Evolutionary conservation across 2,113 vertebrate genomes (phyloP).

Genomic region (Oostethus manadensis): DNA sequence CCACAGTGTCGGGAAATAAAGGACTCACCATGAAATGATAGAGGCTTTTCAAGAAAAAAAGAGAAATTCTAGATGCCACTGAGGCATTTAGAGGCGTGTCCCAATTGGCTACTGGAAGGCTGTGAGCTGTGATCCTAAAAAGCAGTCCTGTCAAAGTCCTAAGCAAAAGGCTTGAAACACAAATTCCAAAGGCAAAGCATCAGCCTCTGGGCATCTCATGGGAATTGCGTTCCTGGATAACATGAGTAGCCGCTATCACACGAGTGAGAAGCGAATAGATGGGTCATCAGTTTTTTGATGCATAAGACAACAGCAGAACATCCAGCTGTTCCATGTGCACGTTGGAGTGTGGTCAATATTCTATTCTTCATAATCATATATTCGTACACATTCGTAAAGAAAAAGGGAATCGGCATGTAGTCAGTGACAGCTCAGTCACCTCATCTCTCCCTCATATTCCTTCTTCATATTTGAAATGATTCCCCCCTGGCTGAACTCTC

Average conservation of each 20-base stretch:
- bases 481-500: conserved; percentile 29
- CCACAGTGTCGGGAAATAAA: conserved; percentile 10
- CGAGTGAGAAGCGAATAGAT: conserved; percentile 36
- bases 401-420: neutral
- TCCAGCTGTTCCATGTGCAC: neutral
- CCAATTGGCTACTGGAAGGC: conserved; percentile 13
- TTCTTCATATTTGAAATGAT: conserved; percentile 28
- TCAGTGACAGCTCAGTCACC: neutral
- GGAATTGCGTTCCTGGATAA: conserved; percentile 36
- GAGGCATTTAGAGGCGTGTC: conserved; percentile 34
- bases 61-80: conserved; percentile 25
- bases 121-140: conserved; percentile 22
- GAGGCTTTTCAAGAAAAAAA: conserved; percentile 20
- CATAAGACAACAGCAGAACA: conserved; percentile 5
- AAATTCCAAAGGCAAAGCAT: conserved; percentile 45
- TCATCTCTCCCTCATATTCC: conserved; percentile 36
- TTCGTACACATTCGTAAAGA: neutral
- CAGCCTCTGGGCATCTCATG: conserved; percentile 39
- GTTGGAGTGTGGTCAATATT: neutral
- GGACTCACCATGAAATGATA: conserved; percentile 8
- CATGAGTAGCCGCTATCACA: conserved; percentile 33
- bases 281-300: conserved; percentile 21
- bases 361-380: neutral
- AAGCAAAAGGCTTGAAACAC: conserved; percentile 55
- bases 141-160: conserved; percentile 45